Evolutionary conservation across 2,888 invertebrate species (phyloP).

Genomic region (Deroplatys truncata): DNA sequence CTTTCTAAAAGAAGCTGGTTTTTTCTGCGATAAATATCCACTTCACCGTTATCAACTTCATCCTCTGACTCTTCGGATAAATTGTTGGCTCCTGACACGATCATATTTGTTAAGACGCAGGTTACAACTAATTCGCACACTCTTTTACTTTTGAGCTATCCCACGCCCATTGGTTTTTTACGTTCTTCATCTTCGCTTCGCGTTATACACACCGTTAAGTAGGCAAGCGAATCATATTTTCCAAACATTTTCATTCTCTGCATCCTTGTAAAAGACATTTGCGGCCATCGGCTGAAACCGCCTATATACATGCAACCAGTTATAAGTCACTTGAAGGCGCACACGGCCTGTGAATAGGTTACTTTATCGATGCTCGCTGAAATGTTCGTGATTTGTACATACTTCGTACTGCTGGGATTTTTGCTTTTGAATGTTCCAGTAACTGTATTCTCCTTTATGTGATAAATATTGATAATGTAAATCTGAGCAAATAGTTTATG

Average conservation of each 20-base stretch:
- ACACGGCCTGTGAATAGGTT: too few relatives aligned
- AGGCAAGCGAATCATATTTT: background rate
- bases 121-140: background rate
- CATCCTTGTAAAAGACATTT: background rate
- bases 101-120: constrained; percentile 21
- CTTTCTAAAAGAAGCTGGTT: constrained; percentile 67
- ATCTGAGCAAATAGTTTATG: too few relatives aligned
- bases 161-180: background rate
- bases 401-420: too few relatives aligned
- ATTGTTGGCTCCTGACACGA: constrained; percentile 32
- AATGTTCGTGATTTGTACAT: too few relatives aligned
- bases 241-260: background rate
- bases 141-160: background rate
- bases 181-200: background rate
- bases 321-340: too few relatives aligned
- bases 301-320: background rate
- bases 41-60: constrained; percentile 54
- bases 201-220: background rate
- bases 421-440: too few relatives aligned
- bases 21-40: constrained; percentile 68
- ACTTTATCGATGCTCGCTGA: too few relatives aligned
- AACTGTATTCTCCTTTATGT: too few relatives aligned
- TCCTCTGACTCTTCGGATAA: constrained; percentile 57
- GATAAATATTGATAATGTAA: too few relatives aligned
- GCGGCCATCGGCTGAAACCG: background rate